A percentile compares a stretch with the other conserved stretches of the same genome.
These are phyloP conservation scores for Tenrec ecaudatus DNA, from an alignment of 2,113 vertebrate species.

Conservation along the genomic window DNA sequence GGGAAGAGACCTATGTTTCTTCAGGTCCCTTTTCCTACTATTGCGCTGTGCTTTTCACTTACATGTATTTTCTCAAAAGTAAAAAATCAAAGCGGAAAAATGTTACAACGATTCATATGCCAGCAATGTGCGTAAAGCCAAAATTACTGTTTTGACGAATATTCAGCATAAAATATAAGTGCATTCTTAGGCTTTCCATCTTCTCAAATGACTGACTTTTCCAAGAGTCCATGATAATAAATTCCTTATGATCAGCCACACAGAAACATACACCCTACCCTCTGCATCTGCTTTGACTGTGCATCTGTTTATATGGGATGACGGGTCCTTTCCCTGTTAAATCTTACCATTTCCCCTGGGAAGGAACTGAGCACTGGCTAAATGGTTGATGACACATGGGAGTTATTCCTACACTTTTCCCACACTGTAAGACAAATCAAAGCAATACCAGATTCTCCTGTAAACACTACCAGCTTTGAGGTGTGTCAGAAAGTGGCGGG, in stretches of 20 bases:
- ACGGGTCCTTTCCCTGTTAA: constrained; percentile 74
- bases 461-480: constrained; percentile 27
- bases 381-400: constrained; percentile 59
- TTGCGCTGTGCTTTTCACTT: background rate
- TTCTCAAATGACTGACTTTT: constrained; percentile 60
- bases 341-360: constrained; percentile 68
- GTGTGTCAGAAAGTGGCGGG: background rate
- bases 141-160: constrained; percentile 48
- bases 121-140: constrained; percentile 29
- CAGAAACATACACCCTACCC: constrained; percentile 47
- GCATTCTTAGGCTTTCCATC: constrained; percentile 21
- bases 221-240: constrained; percentile 53
- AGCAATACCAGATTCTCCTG: background rate
- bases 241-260: constrained; percentile 62
- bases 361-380: constrained; percentile 59
- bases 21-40: background rate
- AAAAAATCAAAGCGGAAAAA: constrained; percentile 33
- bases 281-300: constrained; percentile 70
- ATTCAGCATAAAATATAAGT: constrained; percentile 56
- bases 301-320: constrained; percentile 77
- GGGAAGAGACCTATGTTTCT: background rate
- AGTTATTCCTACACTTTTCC: constrained; percentile 58
- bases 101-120: constrained; percentile 14
- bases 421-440: constrained; percentile 55
- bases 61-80: constrained; percentile 47